A percentile compares a stretch with the other conserved stretches of the same genome.
Evolutionary conservation across 2,113 vertebrate genomes (phyloP).

Genomic region (Corydoras maculifer): DNA sequence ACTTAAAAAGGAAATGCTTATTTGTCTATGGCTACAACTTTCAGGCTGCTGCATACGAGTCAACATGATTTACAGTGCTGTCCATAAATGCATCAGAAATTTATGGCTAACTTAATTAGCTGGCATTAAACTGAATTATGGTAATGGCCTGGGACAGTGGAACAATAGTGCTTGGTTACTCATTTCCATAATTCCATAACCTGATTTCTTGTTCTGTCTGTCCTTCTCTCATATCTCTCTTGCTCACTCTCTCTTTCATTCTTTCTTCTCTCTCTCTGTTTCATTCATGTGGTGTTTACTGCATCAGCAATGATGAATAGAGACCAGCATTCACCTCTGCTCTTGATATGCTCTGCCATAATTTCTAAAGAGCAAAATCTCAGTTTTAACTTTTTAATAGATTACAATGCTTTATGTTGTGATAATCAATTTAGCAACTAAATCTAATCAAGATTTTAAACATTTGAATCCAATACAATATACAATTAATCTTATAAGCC

Average conservation of each 20-base stretch:
- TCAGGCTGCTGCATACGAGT: slow-evolving; percentile 21
- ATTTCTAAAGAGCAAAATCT: neutral
- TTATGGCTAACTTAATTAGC: slow-evolving; percentile 41
- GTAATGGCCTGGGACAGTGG: slow-evolving; percentile 37
- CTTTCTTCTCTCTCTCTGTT: neutral
- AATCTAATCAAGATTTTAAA: neutral
- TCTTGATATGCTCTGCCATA: too few species aligned
- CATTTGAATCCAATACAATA: neutral
- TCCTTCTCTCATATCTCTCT: neutral
- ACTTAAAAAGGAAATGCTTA: neutral
- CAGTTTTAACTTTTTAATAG: neutral
- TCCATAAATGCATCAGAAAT: slow-evolving; percentile 39
- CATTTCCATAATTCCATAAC: slow-evolving; percentile 42
- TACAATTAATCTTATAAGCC: slow-evolving; percentile 22
- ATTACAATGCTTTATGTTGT: neutral
- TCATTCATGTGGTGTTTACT: neutral
- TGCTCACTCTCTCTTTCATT: neutral
- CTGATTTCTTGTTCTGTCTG: neutral
- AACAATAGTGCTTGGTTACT: slow-evolving; percentile 39
- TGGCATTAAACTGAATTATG: slow-evolving; percentile 43
- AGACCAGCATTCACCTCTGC: neutral
- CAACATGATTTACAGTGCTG: slow-evolving; percentile 37
- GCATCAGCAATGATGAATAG: slow-evolving; percentile 1
- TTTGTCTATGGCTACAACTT: slow-evolving; percentile 10
- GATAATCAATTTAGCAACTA: slow-evolving; percentile 3